These are phyloP conservation scores for Brachypteracias leptosomus DNA, from an alignment of 2,113 vertebrate species.

Conservation along the genomic window DNA sequence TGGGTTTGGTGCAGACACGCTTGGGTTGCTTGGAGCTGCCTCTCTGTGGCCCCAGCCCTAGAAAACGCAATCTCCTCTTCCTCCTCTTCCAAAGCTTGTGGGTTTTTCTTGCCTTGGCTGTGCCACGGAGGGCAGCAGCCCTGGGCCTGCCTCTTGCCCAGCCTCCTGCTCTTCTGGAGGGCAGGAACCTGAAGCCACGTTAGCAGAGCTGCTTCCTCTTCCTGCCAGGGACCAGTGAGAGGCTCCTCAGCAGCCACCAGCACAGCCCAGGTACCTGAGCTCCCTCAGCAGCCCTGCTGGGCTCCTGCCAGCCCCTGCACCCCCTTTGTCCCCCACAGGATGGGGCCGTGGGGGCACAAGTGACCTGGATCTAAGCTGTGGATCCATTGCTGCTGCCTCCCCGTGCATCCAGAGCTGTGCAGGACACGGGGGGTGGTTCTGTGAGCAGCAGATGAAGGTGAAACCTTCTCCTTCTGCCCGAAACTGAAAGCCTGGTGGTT, in stretches of 20 bases:
- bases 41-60: background rate
- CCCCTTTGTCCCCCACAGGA: rapidly evolving
- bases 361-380: too few relatives aligned
- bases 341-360: rapidly evolving
- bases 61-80: background rate
- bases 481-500: background rate
- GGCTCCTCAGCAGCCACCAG: background rate
- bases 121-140: background rate
- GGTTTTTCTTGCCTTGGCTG: background rate
- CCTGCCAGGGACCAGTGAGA: background rate
- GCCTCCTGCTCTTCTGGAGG: background rate
- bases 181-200: background rate
- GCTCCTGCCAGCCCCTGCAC: too few relatives aligned
- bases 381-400: too few relatives aligned
- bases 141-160: background rate
- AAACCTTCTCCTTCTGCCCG: background rate
- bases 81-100: background rate
- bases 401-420: rapidly evolving
- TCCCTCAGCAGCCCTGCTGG: background rate
- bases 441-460: background rate
- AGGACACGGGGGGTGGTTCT: background rate
- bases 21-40: background rate
- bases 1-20: background rate
- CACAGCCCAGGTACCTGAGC: rapidly evolving
- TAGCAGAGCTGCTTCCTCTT: background rate